These are phyloP conservation scores for Galerucella nymphaeae DNA, from an alignment of 2,888 invertebrate genomes.

Conservation along the genomic window DNA sequence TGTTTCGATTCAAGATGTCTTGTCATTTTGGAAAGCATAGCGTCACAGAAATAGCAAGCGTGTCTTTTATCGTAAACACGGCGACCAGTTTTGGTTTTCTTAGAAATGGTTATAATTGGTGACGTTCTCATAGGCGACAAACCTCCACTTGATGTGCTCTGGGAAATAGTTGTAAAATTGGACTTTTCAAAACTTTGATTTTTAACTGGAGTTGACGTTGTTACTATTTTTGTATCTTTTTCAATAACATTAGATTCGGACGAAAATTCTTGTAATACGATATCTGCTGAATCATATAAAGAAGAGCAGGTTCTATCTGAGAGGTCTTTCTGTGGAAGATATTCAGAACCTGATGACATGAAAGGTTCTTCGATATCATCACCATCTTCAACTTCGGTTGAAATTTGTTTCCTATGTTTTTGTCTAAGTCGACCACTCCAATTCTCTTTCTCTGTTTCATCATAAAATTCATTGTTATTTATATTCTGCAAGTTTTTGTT, in stretches of 20 bases:
- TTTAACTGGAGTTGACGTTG: neutral
- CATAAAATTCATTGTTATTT: neutral
- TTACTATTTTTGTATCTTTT: neutral
- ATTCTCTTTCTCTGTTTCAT: neutral
- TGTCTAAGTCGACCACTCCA: neutral
- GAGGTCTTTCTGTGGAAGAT: constrained; percentile 3
- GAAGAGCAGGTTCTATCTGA: constrained; percentile 4
- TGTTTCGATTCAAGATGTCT: constrained; percentile 28
- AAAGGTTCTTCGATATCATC: neutral
- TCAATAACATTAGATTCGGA: neutral
- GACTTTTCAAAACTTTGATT: neutral
- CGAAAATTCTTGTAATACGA: neutral
- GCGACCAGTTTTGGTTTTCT: constrained; percentile 15
- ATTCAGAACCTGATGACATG: constrained; percentile 4
- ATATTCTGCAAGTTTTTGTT: too few species aligned
- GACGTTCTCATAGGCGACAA: neutral
- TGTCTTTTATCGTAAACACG: constrained; percentile 31
- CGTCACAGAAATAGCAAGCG: constrained; percentile 35
- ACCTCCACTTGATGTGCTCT: neutral
- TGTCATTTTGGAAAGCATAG: constrained; percentile 27
- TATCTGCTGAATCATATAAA: neutral
- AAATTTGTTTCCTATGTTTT: neutral
- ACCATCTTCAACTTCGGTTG: neutral
- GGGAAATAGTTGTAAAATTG: neutral
- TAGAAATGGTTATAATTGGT: neutral